phyloP scores from a whole-genome alignment of 2,797 vertebrate species.

The Chaunax sp. region DNA sequence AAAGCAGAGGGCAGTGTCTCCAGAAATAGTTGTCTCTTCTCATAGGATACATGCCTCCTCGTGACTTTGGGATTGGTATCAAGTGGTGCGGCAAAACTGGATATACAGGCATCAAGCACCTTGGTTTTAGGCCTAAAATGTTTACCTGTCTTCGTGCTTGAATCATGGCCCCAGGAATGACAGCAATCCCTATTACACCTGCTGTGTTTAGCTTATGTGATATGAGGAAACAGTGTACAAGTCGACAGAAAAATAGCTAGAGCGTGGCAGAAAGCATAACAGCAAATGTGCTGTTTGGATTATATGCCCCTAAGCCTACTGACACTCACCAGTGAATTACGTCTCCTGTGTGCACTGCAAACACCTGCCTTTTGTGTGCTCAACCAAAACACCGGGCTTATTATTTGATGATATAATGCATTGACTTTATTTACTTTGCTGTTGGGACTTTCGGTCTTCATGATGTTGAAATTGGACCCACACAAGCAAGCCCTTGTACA shows the following conservation, averaged over 20 bases:
- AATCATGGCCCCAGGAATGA: not conserved
- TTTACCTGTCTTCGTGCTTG: not conserved
- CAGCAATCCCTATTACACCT: conserved; percentile 7
- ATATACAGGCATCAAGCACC: conserved; percentile 45
- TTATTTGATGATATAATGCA: conserved; percentile 41
- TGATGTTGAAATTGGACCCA: conserved; percentile 23
- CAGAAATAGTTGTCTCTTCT: conserved; percentile 15
- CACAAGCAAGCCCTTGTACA: conserved; percentile 1
- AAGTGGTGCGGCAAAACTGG: conserved; percentile 43
- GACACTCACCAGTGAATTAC: conserved; percentile 8
- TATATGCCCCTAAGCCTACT: not conserved
- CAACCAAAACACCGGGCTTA: conserved; percentile 35
- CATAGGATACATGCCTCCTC: not conserved
- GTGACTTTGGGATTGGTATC: conserved; percentile 33
- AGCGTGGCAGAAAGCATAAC: not conserved
- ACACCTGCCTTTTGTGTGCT: conserved; percentile 52
- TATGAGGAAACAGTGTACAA: not conserved
- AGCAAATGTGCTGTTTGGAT: not conserved
- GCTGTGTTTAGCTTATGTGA: conserved; percentile 8
- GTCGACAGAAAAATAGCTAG: not conserved
- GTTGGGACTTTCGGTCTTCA: conserved; percentile 26
- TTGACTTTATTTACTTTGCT: conserved; percentile 45
- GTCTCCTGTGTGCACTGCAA: conserved; percentile 46
- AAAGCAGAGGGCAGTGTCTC: conserved; percentile 23
- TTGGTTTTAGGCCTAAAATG: not conserved